Percentiles rank a stretch among this genome's conserved stretches.
Evolutionary conservation across 2,888 invertebrate genomes (phyloP).

Genomic region (Torymus auratus): DNA sequence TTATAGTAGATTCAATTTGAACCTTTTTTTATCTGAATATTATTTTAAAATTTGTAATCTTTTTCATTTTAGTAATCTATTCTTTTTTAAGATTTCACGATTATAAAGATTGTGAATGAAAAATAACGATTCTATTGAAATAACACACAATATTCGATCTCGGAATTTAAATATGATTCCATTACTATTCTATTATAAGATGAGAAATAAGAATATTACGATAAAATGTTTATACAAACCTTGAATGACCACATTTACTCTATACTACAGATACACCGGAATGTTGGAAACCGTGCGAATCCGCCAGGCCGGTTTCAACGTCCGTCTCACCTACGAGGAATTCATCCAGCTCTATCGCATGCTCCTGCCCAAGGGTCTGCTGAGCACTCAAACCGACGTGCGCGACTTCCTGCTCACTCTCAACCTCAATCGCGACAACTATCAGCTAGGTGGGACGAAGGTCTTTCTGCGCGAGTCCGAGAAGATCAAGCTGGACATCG

Average conservation of each 20-base stretch:
- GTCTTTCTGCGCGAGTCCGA: slow-evolving; percentile 96
- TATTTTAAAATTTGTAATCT: no score
- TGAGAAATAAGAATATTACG: no score
- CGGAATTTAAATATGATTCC: no score
- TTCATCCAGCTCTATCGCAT: slow-evolving; percentile 96
- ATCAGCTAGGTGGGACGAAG: slow-evolving; percentile 92
- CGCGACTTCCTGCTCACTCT: slow-evolving; percentile 89
- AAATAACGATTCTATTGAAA: no score
- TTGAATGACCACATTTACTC: neutral
- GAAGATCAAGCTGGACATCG: slow-evolving; percentile 93
- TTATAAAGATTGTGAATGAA: no score
- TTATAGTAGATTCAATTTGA: no score
- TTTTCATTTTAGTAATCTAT: no score
- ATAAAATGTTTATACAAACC: no score
- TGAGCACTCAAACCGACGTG: slow-evolving; percentile 92
- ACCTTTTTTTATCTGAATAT: no score
- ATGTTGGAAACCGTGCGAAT: slow-evolving; percentile 98
- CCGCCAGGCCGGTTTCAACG: slow-evolving; percentile 96
- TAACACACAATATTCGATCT: no score
- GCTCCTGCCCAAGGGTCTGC: slow-evolving; percentile 89
- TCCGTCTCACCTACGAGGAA: slow-evolving; percentile 94
- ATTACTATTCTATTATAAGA: no score
- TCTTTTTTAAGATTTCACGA: no score
- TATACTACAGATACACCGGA: slow-evolving; percentile 87
- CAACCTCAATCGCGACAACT: slow-evolving; percentile 92